Conservation (phyloP, 1,140 invertebrate species). For the Plectrocnemia conspersa region DNA sequence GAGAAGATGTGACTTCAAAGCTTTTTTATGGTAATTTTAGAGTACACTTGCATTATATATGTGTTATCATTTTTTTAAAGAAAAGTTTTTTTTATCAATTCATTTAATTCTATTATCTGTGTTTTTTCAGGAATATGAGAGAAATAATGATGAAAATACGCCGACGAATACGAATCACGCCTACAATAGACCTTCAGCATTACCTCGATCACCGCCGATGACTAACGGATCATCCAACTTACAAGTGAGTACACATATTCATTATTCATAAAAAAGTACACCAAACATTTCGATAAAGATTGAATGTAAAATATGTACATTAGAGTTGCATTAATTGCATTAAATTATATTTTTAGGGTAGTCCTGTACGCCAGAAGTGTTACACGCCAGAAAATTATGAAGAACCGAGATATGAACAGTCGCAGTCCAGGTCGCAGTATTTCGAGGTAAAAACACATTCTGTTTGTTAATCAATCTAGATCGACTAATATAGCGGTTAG, state of each 20-base stretch:
- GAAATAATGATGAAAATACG: constrained; percentile 18
- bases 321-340: too few species aligned
- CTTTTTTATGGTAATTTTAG: too few species aligned
- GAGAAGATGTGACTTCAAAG: too few species aligned
- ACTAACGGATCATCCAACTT: constrained; percentile 21
- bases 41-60: too few species aligned
- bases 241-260: constrained; percentile 19
- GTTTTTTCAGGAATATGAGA: constrained; percentile 18
- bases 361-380: constrained; percentile 27
- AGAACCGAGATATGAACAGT: constrained; percentile 28
- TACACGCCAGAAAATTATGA: constrained; percentile 30
- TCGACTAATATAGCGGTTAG: too few species aligned
- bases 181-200: constrained; percentile 26
- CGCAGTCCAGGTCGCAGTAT: constrained; percentile 26
- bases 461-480: too few species aligned
- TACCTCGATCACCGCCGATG: constrained; percentile 30
- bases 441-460: constrained; percentile 30
- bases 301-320: not conserved
- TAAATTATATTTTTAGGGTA: constrained; percentile 33
- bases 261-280: not conserved
- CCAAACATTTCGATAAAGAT: not conserved
- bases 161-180: constrained; percentile 9
- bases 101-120: not conserved
- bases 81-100: too few species aligned
- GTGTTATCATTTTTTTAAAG: too few species aligned